phyloP scores from a whole-genome alignment of 1,140 invertebrate species.

The Asobara japonica region DNA sequence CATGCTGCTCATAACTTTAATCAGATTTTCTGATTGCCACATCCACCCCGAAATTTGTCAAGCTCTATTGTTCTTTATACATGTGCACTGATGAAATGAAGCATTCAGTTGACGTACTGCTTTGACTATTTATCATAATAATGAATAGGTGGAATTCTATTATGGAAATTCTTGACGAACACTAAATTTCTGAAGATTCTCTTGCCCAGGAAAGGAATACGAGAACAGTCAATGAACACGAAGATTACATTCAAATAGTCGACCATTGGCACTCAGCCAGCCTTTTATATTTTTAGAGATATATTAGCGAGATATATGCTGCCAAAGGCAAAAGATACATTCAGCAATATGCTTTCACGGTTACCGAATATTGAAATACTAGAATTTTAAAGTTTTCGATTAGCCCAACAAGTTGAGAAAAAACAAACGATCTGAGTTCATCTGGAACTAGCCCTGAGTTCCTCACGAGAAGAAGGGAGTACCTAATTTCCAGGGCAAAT shows the following conservation, averaged over 20 bases:
- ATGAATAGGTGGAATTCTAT: too few species aligned
- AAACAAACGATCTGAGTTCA: background rate
- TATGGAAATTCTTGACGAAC: too few species aligned
- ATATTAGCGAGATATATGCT: conserved; percentile 6
- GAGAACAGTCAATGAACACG: background rate
- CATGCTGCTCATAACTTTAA: too few species aligned
- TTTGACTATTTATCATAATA: too few species aligned
- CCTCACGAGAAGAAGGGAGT: conserved; percentile 18
- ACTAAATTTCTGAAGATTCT: too few species aligned
- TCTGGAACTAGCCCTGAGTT: background rate
- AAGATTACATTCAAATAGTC: conserved; percentile 6
- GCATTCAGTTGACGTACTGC: too few species aligned
- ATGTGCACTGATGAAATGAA: too few species aligned
- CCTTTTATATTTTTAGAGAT: background rate
- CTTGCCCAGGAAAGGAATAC: background rate
- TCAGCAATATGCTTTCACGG: background rate
- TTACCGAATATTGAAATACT: conserved; percentile 1
- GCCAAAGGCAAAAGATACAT: background rate
- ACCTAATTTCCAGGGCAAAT: conserved; percentile 33
- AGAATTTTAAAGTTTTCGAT: background rate
- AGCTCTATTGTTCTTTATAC: too few species aligned
- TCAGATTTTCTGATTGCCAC: too few species aligned
- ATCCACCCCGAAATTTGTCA: too few species aligned
- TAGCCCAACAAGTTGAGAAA: background rate
- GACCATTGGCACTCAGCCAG: background rate